phyloP scores from a whole-genome alignment of 2,113 vertebrate genomes.

The Xenopus laevis region DNA sequence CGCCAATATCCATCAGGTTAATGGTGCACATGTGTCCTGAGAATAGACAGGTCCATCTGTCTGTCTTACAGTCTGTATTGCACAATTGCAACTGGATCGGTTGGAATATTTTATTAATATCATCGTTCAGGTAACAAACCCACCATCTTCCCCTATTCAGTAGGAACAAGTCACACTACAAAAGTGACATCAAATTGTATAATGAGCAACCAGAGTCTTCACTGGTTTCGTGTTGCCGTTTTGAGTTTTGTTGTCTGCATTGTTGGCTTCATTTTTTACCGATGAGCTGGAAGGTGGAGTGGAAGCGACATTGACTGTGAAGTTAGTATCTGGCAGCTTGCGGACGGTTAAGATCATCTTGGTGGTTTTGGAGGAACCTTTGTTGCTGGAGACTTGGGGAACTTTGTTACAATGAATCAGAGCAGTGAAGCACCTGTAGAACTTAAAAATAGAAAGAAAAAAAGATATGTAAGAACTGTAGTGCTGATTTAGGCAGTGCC shows the following conservation, averaged over 20 bases:
- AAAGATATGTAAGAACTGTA: background rate
- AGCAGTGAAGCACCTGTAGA: constrained; percentile 73
- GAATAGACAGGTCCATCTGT: no score
- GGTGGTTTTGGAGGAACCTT: constrained; percentile 60
- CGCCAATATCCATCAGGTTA: no score
- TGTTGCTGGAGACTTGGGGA: constrained; percentile 52
- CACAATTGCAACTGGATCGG: no score
- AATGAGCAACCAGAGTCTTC: constrained; percentile 54
- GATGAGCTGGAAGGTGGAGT: constrained; percentile 42
- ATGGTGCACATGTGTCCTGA: no score
- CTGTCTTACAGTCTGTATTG: no score
- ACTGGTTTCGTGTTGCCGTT: constrained; percentile 32
- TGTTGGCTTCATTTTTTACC: constrained; percentile 44
- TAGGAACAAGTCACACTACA: no score
- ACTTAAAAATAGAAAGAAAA: constrained; percentile 53
- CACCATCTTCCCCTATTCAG: no score
- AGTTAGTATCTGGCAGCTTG: constrained; percentile 42
- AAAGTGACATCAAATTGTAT: constrained; percentile 24
- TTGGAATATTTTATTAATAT: no score
- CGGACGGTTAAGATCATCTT: constrained; percentile 44
- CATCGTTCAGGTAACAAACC: no score
- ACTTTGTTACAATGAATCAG: constrained; percentile 60
- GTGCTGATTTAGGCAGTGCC: background rate
- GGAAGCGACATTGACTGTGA: constrained; percentile 59
- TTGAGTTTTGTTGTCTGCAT: background rate